Evolutionary conservation across 2,888 invertebrate species (phyloP), one percentile per base, ranked within the genome.

Genomic region (Lochmaea crataegi): DNA sequence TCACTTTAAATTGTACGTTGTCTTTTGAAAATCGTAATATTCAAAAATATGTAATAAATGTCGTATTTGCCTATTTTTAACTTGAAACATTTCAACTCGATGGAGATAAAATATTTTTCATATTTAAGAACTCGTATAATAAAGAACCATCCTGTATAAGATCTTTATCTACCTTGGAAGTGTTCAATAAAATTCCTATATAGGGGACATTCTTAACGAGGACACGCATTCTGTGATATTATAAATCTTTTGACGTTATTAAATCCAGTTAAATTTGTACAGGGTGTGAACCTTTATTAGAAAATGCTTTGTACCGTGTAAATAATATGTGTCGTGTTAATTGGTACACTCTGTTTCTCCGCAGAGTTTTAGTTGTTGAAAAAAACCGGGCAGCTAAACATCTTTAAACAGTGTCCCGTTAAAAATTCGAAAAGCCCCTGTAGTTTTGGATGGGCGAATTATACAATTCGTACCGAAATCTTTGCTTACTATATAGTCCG

Each of bases 141-240:
- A 66, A 66, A 38, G 38, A 45, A 26, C 26, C 42, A 67, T 18
- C 42, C 42, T 67, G 58, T 45, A 26, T 10, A 45, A 26, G 14
- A 11, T 42, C 42, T 18, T n/a, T 42, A 63, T 42, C 67, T 67
- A 67, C 58, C 67, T 67, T 38, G 53, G 16, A 58, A 67, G 58
- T 67, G 58, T 67, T 58, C 41, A 45, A 9, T 63, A 58, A 67
- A 14, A 42, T 56, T 41, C 58, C 56, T 42, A 42, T 42, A 42
- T 18, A 56, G 1, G 58, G 45, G n/a, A 2, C 26, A 11, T 67
- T 67, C 48, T 42, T n/a, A 45, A 58, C 12, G 42, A 14, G 67
- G 67, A 67, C 45, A 32, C 45, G n/a, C 45, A n/a, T 38, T 42
- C 67, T 67, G 67, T 67, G 67, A 67, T 67, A 67, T 22, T 58